A percentile compares a stretch with the other conserved stretches of the same genome.
These are phyloP conservation scores for Diarsia dahlii DNA, from an alignment of 2,888 invertebrate species.

Conservation along the genomic window DNA sequence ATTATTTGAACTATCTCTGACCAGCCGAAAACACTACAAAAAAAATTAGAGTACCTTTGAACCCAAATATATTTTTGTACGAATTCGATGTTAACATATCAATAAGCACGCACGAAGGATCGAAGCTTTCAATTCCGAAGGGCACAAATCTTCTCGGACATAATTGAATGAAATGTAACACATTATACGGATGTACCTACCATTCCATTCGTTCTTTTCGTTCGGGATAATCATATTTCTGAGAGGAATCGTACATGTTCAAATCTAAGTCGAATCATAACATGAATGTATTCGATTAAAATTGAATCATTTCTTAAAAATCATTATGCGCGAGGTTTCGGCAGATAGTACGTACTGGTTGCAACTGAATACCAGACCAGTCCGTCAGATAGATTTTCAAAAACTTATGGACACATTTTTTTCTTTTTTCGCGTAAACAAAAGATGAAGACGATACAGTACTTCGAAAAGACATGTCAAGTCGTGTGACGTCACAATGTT, in stretches of 20 bases:
- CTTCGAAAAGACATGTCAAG: too few relatives aligned
- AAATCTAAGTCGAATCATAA: not conserved
- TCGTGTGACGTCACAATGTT: too few relatives aligned
- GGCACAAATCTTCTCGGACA: conserved; percentile 4
- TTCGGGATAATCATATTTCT: conserved; percentile 6
- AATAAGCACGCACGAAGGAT: not conserved
- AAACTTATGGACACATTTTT: too few relatives aligned
- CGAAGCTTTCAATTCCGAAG: not conserved
- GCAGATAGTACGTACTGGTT: too few relatives aligned
- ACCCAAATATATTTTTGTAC: not conserved
- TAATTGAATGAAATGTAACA: conserved; percentile 34
- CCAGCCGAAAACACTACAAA: too few relatives aligned
- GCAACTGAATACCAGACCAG: too few relatives aligned
- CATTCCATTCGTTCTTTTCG: not conserved
- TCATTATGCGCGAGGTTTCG: not conserved
- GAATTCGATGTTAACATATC: not conserved
- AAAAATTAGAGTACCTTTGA: not conserved
- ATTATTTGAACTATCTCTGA: too few relatives aligned
- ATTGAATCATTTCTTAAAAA: not conserved
- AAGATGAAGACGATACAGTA: too few relatives aligned
- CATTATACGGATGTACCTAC: not conserved
- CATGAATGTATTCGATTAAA: not conserved
- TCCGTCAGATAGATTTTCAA: too few relatives aligned
- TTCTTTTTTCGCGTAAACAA: too few relatives aligned
- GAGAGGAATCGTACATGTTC: not conserved